Conservation (phyloP, 1,140 invertebrate genomes). For the Chionoecetes opilio region DNA sequence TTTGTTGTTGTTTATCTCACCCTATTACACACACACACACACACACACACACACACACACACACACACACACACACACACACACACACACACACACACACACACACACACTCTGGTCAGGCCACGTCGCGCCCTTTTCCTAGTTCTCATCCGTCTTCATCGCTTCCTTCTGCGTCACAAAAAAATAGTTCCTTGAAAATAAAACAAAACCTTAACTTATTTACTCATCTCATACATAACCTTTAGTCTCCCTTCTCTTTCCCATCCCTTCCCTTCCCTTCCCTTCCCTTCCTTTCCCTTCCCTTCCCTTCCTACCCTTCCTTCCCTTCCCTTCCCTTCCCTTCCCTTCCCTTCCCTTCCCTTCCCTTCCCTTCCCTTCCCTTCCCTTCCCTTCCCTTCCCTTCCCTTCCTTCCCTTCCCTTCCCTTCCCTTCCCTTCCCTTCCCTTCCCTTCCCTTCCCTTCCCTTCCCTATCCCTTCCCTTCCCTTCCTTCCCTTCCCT, state of each 20-base stretch:
- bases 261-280: not conserved
- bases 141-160: too few relatives aligned
- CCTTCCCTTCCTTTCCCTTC: not conserved
- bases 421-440: too few relatives aligned
- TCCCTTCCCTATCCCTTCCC: too few relatives aligned
- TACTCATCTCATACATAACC: too few relatives aligned
- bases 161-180: too few relatives aligned
- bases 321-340: not conserved
- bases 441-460: too few relatives aligned
- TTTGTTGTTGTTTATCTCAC: too few relatives aligned
- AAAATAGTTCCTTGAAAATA: too few relatives aligned
- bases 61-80: conserved; percentile 35
- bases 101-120: not conserved
- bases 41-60: conserved; percentile 7
- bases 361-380: not conserved
- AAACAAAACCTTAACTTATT: too few relatives aligned
- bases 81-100: conserved; percentile 49
- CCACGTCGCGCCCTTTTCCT: too few relatives aligned
- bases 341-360: not conserved
- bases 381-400: not conserved
- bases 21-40: not conserved
- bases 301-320: not conserved
- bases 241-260: not conserved
- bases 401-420: too few relatives aligned
- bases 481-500: not conserved